Base-by-base conservation (phyloP, 2,888 invertebrate species). In the Nyleta sp. region DNA sequence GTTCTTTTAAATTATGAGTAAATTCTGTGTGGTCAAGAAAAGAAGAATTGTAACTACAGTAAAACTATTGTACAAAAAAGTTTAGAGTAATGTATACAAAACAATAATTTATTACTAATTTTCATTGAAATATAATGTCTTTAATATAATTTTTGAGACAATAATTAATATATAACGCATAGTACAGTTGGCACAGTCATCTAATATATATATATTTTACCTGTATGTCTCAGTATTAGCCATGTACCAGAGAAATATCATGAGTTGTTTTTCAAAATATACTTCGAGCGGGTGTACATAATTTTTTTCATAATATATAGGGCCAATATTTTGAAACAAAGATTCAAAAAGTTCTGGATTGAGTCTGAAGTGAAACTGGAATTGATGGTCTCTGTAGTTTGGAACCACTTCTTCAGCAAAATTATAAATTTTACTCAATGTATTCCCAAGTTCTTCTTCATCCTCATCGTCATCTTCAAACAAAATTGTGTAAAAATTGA, bases 201-300 rank as follows among this genome's bases (percentile, higher is more conserved):
- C n/a, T n/a, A n/a, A n/a, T n/a, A n/a, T n/a, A n/a, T n/a, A n/a
- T n/a, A n/a, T n/a, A n/a, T n/a, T 28, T 1, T 48, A 67, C 65
- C 65, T 53, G 44, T 7, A 67, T 22, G 65, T 67, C 15, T 67
- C 65, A 1, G 53, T 67, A 53, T 67, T 67, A 33, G 44, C 65
- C 15, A 67, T 31, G 35, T 67, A 67, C 65, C 65, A 67, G 10
- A 67, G 18, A 31, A 53, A 44, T 33, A 67, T 67, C 53, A 67
- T 46, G 2, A 67, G 11, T 15, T 67, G 53, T 24, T 67, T 55
- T 44, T 67, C 67, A 35, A 67, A 67, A 15, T 1, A n/a, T n/a
- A 55, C 24, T 67, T 67, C 53, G 1, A 35, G 8, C 13, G 40
- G 52, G 8, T 31, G 64, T 13, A n/a, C 18, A 52, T 40, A 28